These are phyloP conservation scores for Cliona cf. orientalis DNA, from an alignment of 37 sponge, comb jelly and placozoan genomes.

Conservation along the genomic window DNA sequence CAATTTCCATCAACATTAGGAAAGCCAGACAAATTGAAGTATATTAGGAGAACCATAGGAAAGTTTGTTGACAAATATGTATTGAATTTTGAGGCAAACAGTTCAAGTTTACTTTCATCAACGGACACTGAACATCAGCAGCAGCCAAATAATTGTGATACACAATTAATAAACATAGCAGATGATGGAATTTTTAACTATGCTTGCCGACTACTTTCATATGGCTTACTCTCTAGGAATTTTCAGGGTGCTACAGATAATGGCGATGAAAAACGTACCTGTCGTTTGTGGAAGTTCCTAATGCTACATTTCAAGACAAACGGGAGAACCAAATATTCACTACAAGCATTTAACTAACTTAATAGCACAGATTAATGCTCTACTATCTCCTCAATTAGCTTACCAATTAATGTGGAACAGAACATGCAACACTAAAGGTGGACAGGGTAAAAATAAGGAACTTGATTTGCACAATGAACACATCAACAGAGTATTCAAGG, in stretches of 20 bases:
- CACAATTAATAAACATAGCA: too few relatives aligned
- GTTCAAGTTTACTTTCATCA: too few relatives aligned
- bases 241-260: slow-evolving; percentile 1
- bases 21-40: too few relatives aligned
- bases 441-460: background rate
- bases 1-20: too few relatives aligned
- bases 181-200: too few relatives aligned
- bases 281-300: background rate
- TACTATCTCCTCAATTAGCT: background rate
- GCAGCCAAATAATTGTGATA: too few relatives aligned
- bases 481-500: background rate
- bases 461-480: slow-evolving; percentile 10
- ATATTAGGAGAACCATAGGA: too few relatives aligned
- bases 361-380: background rate
- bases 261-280: background rate
- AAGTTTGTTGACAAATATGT: too few relatives aligned
- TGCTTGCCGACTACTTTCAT: background rate
- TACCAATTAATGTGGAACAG: slow-evolving; percentile 5
- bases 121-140: too few relatives aligned
- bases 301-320: background rate
- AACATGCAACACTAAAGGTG: background rate
- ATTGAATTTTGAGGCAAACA: too few relatives aligned
- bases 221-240: background rate
- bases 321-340: background rate
- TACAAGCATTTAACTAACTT: background rate